Conservation (phyloP, 2,113 vertebrate species). For the Cottus gobio region DNA sequence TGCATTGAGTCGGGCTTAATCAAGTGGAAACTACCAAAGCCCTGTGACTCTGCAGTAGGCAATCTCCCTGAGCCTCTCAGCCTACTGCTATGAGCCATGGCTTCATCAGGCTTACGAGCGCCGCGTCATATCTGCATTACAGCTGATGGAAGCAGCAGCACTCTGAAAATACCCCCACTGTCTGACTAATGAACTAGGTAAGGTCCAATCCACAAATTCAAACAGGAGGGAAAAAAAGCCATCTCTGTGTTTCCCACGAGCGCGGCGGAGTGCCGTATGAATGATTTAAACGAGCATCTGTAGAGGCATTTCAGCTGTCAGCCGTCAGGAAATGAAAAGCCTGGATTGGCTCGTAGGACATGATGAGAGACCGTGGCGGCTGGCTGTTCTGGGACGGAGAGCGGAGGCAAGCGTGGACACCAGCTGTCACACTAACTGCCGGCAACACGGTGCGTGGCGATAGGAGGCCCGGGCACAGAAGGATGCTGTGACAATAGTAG, state of each 20-base stretch:
- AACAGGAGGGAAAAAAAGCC: constrained; percentile 13
- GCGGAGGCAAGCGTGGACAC: constrained; percentile 63
- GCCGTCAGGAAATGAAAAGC: constrained; percentile 78
- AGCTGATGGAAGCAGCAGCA: constrained; percentile 58
- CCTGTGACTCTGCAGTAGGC: constrained; percentile 76
- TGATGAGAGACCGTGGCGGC: constrained; percentile 59
- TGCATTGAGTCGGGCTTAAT: constrained; percentile 79
- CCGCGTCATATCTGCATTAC: constrained; percentile 79
- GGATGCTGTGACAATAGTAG: constrained; percentile 61
- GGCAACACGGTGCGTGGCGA: constrained; percentile 59
- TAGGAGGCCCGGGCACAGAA: constrained; percentile 51
- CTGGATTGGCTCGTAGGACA: constrained; percentile 65
- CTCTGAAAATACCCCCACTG: constrained; percentile 54
- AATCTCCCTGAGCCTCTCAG: constrained; percentile 77
- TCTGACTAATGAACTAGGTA: constrained; percentile 77
- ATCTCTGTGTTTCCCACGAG: constrained; percentile 45
- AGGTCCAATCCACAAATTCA: constrained; percentile 45
- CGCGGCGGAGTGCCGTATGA: constrained; percentile 64
- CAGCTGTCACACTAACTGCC: constrained; percentile 76
- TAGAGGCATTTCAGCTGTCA: constrained; percentile 73
- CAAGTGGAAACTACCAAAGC: constrained; percentile 84
- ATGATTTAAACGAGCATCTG: constrained; percentile 82
- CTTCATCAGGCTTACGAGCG: constrained; percentile 80
- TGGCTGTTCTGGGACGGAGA: constrained; percentile 60
- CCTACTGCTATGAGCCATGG: constrained; percentile 71